Evolutionary conservation across 2,888 invertebrate species (phyloP), one percentile per base, ranked within the genome.

Genomic region (Agrotis clavis): DNA sequence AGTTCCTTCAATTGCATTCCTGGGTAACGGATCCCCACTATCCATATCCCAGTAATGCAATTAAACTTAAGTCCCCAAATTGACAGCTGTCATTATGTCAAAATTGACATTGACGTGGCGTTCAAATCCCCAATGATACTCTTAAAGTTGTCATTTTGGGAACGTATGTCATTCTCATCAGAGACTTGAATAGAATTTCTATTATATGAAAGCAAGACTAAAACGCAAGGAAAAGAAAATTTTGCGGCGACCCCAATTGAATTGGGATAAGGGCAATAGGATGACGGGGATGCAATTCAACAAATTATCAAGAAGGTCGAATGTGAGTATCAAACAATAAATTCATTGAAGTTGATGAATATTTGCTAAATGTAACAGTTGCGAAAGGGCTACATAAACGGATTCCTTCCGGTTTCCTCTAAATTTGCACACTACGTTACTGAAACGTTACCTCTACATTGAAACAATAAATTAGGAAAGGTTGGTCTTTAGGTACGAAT

Each of bases 401-500:
- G 50, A 45, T 67, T 35, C 51, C 2, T 21, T n/a, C 35, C n/a
- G 18, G 18, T 19, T 45, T 57, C 21, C 35, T 4, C 47, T 50
- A n/a, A 54, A 74, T n/a, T 16, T 19, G 19, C 41, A 41, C 14
- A 30, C n/a, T 57, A 47, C 21, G n/a, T 14, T 51, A 30, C 6
- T 4, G 4, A n/a, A 9, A 35, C 19, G 1, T 19, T 19, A 45
- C 35, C 35, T 35, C 35, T 35, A n/a, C 7, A 65, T 18, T 25
- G 13, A 18, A 35, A 30, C 6, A 4, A 21, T n/a, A 62, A 16
- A 21, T 6, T 25, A 47, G 1, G 6, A 30, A 21, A 56, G 19
- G 2, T 47, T 76, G 54, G 50, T 79, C 48, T 45, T 64, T 53
- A 13, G 19, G 6, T 54, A 56, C 68, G 16, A 47, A 57, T 53